phyloP scores from a whole-genome alignment of 2,113 vertebrate species.

The Pedetes capensis region DNA sequence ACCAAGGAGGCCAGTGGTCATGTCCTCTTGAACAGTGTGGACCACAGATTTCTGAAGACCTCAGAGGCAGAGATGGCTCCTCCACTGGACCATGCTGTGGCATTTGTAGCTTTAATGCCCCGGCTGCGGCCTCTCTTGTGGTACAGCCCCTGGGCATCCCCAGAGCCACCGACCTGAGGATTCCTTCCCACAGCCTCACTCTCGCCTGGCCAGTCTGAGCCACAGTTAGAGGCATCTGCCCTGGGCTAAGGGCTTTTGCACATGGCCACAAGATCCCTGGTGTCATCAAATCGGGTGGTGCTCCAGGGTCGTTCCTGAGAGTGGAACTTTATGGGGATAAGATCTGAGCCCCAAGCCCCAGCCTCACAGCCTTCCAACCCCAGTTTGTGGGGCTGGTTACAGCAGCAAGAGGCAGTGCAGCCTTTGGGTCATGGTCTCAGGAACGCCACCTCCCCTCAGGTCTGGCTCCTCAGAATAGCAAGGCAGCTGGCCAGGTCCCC shows the following conservation, averaged over 20 bases:
- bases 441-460: background rate
- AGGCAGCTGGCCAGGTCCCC: background rate
- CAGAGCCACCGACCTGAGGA: too few species aligned
- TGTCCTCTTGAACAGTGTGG: fast-evolving
- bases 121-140: background rate
- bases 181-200: background rate
- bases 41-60: background rate
- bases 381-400: fast-evolving
- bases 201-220: background rate
- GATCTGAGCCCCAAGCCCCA: background rate
- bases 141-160: fast-evolving
- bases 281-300: background rate
- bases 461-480: background rate
- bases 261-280: too few species aligned
- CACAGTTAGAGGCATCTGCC: background rate
- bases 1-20: fast-evolving
- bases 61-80: too few species aligned
- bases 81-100: fast-evolving
- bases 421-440: background rate
- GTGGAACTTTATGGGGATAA: fast-evolving
- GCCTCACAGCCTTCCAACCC: background rate
- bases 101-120: fast-evolving
- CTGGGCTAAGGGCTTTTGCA: fast-evolving
- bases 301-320: background rate
- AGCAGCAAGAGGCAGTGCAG: too few species aligned